Conservation (phyloP, 2,113 vertebrate species). For the Myodes glareolus region DNA sequence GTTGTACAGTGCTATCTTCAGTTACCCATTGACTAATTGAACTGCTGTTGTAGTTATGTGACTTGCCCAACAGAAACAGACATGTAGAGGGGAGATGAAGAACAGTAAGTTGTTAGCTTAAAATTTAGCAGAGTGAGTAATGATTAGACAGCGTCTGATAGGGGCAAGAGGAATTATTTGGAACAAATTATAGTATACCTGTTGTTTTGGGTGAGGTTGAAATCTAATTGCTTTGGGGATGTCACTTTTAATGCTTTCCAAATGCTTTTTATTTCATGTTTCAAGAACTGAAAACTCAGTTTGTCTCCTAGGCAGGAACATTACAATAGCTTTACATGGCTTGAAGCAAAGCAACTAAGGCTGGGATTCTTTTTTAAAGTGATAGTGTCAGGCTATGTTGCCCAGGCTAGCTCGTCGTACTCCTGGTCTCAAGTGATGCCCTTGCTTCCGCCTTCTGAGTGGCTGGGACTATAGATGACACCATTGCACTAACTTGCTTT, state of each 20-base stretch:
- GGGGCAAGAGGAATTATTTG: constrained; percentile 39
- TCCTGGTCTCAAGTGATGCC: neutral
- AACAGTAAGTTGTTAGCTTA: neutral
- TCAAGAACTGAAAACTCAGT: constrained; percentile 34
- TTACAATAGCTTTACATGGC: neutral
- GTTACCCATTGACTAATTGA: neutral
- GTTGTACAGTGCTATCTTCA: neutral
- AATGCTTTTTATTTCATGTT: constrained; percentile 32
- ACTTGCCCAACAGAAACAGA: neutral
- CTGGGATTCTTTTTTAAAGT: neutral
- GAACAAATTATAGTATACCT: constrained; percentile 26
- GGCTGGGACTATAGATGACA: neutral
- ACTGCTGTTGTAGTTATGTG: neutral
- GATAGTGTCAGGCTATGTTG: neutral
- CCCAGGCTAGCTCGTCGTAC: neutral
- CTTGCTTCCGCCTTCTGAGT: neutral
- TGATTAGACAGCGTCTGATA: neutral
- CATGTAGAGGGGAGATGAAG: neutral
- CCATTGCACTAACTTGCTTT: neutral
- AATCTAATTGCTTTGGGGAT: constrained; percentile 1
- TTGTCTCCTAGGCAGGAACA: neutral
- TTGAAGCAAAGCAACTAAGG: neutral
- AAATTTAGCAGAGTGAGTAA: constrained; percentile 10
- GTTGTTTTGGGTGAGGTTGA: neutral
- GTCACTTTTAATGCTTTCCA: constrained; percentile 31